phyloP scores from a whole-genome alignment of 2,888 invertebrate species.

The Acanthosepion pharaonis region DNA sequence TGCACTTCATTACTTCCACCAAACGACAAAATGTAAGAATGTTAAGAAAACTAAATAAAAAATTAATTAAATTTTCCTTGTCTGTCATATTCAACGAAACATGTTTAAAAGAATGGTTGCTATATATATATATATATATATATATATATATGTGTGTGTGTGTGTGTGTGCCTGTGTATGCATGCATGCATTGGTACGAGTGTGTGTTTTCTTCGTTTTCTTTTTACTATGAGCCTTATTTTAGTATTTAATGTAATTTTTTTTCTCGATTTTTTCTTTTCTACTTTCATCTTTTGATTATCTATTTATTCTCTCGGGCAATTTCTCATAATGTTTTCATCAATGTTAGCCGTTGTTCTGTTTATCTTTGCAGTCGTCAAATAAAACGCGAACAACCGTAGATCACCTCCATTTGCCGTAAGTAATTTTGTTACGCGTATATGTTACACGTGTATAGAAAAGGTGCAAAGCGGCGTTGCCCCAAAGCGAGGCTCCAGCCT shows the following conservation, averaged over 20 bases:
- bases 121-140: too few species aligned
- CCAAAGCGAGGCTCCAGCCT: background rate
- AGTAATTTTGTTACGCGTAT: constrained; percentile 33
- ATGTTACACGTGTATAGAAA: constrained; percentile 10
- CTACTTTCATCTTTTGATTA: background rate
- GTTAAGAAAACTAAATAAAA: too few species aligned
- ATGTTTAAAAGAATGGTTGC: too few species aligned
- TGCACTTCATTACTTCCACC: too few species aligned
- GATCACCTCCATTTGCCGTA: background rate
- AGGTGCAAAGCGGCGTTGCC: background rate
- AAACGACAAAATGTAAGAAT: too few species aligned
- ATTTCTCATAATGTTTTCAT: background rate
- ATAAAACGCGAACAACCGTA: background rate
- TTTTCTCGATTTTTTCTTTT: background rate
- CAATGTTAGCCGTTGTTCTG: background rate
- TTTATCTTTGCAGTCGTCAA: background rate
- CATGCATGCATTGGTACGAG: too few species aligned
- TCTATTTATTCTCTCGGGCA: background rate
- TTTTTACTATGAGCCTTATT: too few species aligned
- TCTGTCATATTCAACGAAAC: too few species aligned
- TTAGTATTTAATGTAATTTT: background rate
- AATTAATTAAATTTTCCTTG: too few species aligned
- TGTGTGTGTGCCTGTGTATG: too few species aligned
- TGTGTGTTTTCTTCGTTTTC: too few species aligned
- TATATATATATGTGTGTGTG: too few species aligned